These are phyloP conservation scores for Eciton burchellii DNA, from an alignment of 1,140 invertebrate genomes.

Conservation along the genomic window DNA sequence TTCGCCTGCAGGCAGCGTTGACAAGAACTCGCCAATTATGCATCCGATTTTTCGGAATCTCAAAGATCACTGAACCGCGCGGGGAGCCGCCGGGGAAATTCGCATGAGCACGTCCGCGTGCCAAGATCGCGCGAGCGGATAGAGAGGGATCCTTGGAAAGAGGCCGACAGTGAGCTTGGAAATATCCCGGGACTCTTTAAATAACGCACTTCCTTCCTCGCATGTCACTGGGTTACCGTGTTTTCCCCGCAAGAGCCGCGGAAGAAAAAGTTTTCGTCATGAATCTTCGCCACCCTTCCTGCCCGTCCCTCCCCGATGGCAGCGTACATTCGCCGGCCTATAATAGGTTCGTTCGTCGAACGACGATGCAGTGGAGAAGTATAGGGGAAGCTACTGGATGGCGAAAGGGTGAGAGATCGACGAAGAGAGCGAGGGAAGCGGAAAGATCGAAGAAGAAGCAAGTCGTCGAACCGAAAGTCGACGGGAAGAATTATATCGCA, in stretches of 20 bases:
- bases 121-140: not conserved
- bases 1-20: no score
- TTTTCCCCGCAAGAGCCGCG: slow-evolving; percentile 50
- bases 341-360: slow-evolving; percentile 28
- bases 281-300: slow-evolving; percentile 29
- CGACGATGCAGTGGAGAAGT: not conserved
- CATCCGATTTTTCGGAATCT: not conserved
- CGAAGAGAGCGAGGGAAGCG: slow-evolving; percentile 1
- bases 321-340: slow-evolving; percentile 37
- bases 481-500: slow-evolving; percentile 62
- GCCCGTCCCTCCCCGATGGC: not conserved
- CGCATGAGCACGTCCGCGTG: not conserved
- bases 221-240: slow-evolving; percentile 65
- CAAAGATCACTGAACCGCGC: not conserved
- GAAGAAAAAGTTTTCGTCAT: slow-evolving; percentile 62
- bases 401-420: not conserved
- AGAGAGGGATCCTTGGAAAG: not conserved
- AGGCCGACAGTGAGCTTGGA: not conserved
- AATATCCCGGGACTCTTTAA: slow-evolving; percentile 51
- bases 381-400: no score
- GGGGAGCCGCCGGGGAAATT: not conserved
- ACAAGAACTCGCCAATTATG: not conserved
- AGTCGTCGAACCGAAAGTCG: slow-evolving; percentile 41
- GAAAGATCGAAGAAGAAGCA: slow-evolving; percentile 40
- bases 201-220: slow-evolving; percentile 50